phyloP scores from a whole-genome alignment of 1,140 invertebrate genomes.

The Drosophila mayri region DNA sequence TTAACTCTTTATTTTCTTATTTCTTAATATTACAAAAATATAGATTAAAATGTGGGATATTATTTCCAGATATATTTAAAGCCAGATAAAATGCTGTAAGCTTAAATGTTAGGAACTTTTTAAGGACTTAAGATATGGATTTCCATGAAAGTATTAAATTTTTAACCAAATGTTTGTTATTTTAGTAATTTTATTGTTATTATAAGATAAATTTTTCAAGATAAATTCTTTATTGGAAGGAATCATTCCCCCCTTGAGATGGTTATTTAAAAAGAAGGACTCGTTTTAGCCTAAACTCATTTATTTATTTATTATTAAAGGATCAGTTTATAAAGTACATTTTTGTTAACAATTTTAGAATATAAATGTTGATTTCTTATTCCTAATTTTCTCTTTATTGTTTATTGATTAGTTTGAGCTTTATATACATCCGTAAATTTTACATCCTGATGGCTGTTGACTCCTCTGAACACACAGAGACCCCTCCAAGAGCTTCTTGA shows the following conservation, averaged over 20 bases:
- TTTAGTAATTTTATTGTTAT: no score
- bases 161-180: no score
- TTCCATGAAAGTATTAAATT: no score
- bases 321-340: background rate
- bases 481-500: background rate
- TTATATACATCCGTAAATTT: background rate
- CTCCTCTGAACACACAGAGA: slow-evolving; percentile 1
- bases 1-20: background rate
- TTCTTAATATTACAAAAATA: background rate
- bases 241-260: no score
- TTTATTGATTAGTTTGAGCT: background rate
- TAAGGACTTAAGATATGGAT: no score
- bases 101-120: no score
- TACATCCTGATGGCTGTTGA: slow-evolving; percentile 10
- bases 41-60: no score
- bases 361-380: background rate
- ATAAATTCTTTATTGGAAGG: background rate
- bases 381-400: no score
- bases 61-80: no score
- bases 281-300: background rate
- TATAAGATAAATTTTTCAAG: background rate
- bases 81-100: no score
- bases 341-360: background rate
- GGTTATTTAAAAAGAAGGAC: background rate
- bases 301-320: no score